These are phyloP conservation scores for Carcharodon carcharias DNA, from an alignment of 2,797 vertebrate species.

Conservation along the genomic window DNA sequence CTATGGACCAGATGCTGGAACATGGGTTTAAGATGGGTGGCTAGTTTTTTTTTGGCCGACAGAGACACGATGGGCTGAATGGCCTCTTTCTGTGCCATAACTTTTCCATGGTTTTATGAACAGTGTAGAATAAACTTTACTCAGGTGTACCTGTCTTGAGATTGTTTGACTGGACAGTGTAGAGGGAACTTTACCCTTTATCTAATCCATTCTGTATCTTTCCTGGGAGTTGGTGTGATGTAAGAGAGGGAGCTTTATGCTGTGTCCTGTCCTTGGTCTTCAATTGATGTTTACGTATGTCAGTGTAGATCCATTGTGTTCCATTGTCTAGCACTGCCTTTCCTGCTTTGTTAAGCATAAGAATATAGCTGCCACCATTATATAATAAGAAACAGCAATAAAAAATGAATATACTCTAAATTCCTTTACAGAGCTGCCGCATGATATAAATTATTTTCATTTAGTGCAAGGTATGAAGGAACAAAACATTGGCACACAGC, in stretches of 20 bases:
- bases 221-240: too few species aligned
- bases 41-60: too few species aligned
- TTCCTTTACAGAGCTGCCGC: neutral
- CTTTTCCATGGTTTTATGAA: neutral
- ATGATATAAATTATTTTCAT: neutral
- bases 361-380: neutral
- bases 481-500: neutral
- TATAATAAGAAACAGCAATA: neutral
- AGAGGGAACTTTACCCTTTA: neutral
- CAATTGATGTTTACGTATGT: neutral
- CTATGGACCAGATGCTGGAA: too few species aligned
- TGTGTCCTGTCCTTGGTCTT: neutral
- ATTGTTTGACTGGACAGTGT: neutral
- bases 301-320: neutral
- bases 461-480: neutral
- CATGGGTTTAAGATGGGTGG: too few species aligned
- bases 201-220: too few species aligned
- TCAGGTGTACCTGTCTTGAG: neutral
- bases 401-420: neutral
- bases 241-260: neutral
- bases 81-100: too few species aligned
- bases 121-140: neutral
- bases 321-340: neutral
- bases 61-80: too few species aligned
- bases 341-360: neutral